Percentiles rank a stretch among this genome's conserved stretches.
phyloP scores from a whole-genome alignment of 2,888 invertebrate species.

The Ariolimax columbianus region DNA sequence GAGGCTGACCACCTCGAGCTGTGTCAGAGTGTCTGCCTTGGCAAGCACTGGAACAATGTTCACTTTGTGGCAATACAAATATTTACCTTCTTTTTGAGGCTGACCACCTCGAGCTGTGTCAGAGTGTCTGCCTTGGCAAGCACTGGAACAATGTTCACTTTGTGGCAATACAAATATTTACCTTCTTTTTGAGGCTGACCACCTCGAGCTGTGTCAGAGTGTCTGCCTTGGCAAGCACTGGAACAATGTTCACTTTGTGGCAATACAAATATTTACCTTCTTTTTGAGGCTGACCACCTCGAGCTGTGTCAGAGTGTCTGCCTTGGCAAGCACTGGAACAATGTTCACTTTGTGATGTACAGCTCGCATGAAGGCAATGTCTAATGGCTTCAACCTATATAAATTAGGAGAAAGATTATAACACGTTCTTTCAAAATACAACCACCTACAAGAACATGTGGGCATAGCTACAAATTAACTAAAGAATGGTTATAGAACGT shows the following conservation, averaged over 20 bases:
- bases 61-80: slow-evolving; percentile 78
- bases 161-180: no score
- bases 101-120: slow-evolving; percentile 75
- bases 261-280: slow-evolving; percentile 59
- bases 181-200: slow-evolving; percentile 72
- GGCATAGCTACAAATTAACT: no score
- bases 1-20: slow-evolving; percentile 73
- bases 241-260: slow-evolving; percentile 79
- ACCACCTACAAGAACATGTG: no score
- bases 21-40: slow-evolving; percentile 79
- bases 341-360: slow-evolving; percentile 79
- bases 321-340: slow-evolving; percentile 79
- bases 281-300: slow-evolving; percentile 75
- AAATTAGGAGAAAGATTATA: neutral
- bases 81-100: slow-evolving; percentile 73
- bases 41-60: slow-evolving; percentile 79
- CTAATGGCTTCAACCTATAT: slow-evolving; percentile 77
- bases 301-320: slow-evolving; percentile 78
- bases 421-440: neutral
- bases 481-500: no score
- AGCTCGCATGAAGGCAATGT: slow-evolving; percentile 78
- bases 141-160: slow-evolving; percentile 79
- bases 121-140: slow-evolving; percentile 79
- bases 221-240: slow-evolving; percentile 79
- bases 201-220: slow-evolving; percentile 78